phyloP scores from a whole-genome alignment of 2,797 vertebrate species.

The Enoplosus armatus region DNA sequence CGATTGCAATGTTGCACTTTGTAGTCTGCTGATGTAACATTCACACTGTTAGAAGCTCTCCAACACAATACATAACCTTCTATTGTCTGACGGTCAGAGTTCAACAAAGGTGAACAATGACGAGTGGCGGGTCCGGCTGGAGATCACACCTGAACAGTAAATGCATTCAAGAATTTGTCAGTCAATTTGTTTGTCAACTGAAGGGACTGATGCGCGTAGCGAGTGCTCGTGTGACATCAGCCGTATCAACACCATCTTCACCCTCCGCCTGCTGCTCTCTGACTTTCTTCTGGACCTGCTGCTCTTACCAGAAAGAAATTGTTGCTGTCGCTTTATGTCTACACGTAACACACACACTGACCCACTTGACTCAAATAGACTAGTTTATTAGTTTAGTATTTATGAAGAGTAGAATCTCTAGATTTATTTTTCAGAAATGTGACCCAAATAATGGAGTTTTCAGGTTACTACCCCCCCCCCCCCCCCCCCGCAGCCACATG shows the following conservation, averaged over 20 bases:
- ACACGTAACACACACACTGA: background rate
- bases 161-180: conserved; percentile 9
- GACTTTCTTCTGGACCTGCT: background rate
- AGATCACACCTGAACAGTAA: conserved; percentile 4
- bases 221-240: conserved; percentile 3
- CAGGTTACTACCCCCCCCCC: too few relatives aligned
- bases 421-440: conserved; percentile 11
- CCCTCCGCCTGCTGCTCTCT: too few relatives aligned
- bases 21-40: background rate
- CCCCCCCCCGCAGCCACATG: conserved; percentile 1
- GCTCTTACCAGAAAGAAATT: too few relatives aligned
- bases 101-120: background rate
- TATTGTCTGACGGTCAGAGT: background rate
- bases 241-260: background rate
- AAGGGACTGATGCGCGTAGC: too few relatives aligned
- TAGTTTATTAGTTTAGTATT: too few relatives aligned
- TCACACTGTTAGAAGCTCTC: background rate
- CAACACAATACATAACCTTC: background rate
- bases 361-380: background rate
- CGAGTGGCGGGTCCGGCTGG: background rate
- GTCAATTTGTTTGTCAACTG: too few relatives aligned
- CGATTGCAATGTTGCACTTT: conserved; percentile 2
- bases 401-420: background rate
- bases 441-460: conserved; percentile 27
- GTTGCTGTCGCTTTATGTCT: too few relatives aligned